These are phyloP conservation scores for Drepana falcataria DNA, from an alignment of 2,888 invertebrate genomes.

Conservation along the genomic window DNA sequence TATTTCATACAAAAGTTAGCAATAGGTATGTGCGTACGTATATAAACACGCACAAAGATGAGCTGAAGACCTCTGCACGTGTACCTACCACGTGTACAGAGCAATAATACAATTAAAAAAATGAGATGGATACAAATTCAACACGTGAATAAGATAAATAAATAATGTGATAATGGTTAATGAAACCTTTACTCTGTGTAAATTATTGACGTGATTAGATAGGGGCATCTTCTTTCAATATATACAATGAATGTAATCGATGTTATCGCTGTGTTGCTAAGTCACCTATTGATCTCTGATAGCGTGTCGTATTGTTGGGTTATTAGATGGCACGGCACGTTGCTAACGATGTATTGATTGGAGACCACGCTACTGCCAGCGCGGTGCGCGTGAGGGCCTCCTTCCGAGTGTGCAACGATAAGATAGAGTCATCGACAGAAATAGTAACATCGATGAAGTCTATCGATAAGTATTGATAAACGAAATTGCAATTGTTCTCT, in stretches of 20 bases:
- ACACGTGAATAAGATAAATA: neutral
- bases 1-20: too few relatives aligned
- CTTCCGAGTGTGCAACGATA: slow-evolving; percentile 4
- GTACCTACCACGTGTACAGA: too few relatives aligned
- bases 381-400: neutral
- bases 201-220: too few relatives aligned
- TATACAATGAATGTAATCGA: neutral
- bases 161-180: neutral
- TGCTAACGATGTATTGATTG: slow-evolving; percentile 4
- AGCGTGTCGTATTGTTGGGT: slow-evolving; percentile 7
- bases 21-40: too few relatives aligned
- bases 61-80: too few relatives aligned
- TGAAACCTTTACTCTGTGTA: neutral
- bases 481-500: neutral
- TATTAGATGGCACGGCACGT: neutral
- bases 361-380: neutral
- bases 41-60: too few relatives aligned
- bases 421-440: neutral
- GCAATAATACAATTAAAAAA: too few relatives aligned
- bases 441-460: neutral
- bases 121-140: neutral
- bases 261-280: slow-evolving; percentile 23
- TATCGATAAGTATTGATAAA: neutral
- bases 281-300: slow-evolving; percentile 40
- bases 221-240: too few relatives aligned